These are phyloP conservation scores for Arion vulgaris DNA, from an alignment of 1,140 invertebrate species.

Conservation along the genomic window DNA sequence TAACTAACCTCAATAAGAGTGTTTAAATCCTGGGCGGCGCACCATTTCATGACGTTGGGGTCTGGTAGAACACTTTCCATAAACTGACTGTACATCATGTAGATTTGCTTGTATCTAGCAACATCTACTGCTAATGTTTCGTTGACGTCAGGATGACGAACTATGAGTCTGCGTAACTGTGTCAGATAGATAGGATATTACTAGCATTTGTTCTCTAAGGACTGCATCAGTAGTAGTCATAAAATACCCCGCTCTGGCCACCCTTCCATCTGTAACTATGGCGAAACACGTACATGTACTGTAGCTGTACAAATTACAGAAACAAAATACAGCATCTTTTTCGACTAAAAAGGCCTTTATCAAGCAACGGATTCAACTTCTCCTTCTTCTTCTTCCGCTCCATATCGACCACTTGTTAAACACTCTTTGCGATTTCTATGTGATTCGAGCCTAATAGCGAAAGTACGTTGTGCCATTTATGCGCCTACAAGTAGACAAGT, in stretches of 20 bases:
- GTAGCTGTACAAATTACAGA: too few relatives aligned
- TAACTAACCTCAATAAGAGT: background rate
- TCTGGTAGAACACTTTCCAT: background rate
- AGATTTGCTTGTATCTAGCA: slow-evolving; percentile 10
- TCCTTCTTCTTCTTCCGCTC: too few relatives aligned
- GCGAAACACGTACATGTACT: background rate
- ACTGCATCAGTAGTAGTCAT: background rate
- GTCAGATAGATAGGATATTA: background rate
- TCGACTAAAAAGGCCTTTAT: too few relatives aligned
- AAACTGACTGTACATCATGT: slow-evolving; percentile 1
- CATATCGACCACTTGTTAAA: too few relatives aligned
- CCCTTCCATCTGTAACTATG: background rate
- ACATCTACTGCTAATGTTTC: background rate
- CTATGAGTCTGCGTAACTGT: slow-evolving; percentile 8
- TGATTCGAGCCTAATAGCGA: too few relatives aligned
- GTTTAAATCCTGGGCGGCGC: background rate
- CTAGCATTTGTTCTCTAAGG: background rate
- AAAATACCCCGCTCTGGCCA: background rate
- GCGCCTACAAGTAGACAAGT: too few relatives aligned
- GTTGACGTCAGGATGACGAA: background rate
- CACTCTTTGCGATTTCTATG: too few relatives aligned
- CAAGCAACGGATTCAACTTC: too few relatives aligned
- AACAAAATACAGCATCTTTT: too few relatives aligned
- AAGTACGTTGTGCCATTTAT: too few relatives aligned
- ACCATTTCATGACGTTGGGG: slow-evolving; percentile 15